These are phyloP conservation scores for Oncorhynchus clarkii DNA, from an alignment of 2,113 vertebrate species.

Conservation along the genomic window DNA sequence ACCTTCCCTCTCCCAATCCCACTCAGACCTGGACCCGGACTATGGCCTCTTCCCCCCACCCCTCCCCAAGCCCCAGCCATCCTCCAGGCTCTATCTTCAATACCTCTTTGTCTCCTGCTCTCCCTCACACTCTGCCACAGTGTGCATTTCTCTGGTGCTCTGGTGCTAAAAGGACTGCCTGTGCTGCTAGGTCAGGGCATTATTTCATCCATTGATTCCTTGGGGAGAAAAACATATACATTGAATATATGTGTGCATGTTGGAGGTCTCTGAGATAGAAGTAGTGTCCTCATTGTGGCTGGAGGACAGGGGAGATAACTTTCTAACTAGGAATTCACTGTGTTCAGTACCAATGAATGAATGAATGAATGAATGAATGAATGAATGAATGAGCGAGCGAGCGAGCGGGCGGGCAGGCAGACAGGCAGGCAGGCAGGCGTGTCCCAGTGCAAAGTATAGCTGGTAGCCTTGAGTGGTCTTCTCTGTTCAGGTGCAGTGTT, in stretches of 20 bases:
- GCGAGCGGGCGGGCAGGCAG: too few species aligned
- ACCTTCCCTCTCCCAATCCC: not conserved
- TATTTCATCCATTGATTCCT: not conserved
- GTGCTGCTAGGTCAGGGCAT: slow-evolving; percentile 9
- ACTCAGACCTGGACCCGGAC: not conserved
- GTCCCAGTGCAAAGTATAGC: not conserved
- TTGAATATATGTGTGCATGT: not conserved
- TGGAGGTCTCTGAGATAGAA: not conserved
- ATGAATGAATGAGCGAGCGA: too few species aligned
- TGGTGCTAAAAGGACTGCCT: slow-evolving; percentile 14
- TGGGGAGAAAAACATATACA: not conserved
- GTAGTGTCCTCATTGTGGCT: not conserved
- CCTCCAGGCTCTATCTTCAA: slow-evolving; percentile 4
- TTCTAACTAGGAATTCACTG: not conserved
- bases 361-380: too few species aligned
- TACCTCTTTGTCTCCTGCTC: not conserved
- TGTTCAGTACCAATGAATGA: too few species aligned
- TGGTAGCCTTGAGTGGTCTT: not conserved
- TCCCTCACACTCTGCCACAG: not conserved
- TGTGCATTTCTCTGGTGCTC: not conserved
- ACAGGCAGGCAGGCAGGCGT: too few species aligned
- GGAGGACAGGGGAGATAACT: not conserved
- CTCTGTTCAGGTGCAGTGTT: slow-evolving; percentile 8
- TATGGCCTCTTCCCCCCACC: not conserved
- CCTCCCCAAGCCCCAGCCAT: not conserved